Evolutionary conservation across 2,888 invertebrate genomes (phyloP), one percentile per base, ranked within the genome.

Genomic region (Polydrusus cervinus): DNA sequence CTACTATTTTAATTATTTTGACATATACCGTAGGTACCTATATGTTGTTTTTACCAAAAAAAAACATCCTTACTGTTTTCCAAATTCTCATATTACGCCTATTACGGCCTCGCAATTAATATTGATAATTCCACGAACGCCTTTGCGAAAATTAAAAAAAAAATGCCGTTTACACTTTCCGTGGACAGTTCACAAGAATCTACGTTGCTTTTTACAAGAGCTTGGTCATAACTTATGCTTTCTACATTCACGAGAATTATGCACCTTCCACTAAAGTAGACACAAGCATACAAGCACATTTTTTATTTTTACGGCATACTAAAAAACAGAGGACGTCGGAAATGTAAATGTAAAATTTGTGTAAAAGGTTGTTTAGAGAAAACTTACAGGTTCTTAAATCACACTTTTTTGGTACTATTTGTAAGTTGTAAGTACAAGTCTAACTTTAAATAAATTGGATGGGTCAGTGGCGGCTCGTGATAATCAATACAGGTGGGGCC

Each of bases 101-200:
- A 25, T 1, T 25, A 5, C 3, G 25, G 25, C 25, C 25, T 25
- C 25, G 25, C 25, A 5, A 5, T 25, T 25, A 3, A 25, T 25
- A 5, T 25, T 5, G 25, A 5, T 25, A 25, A 25, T 25, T 25
- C 25, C 25, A 55, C n/a, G 14, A 8, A 62, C 64, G 71, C 43
- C 53, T n/a, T 53, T 71, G 64, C 14, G 40, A 11, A 61, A 49
- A 47, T 61, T 53, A n/a, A 25, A 38, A 61, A 53, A 66, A 72
- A 60, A 25, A 61, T 38, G 53, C 61, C 68, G 62, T 68, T 74
- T 68, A 68, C 68, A 62, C 62, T 68, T 74, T 40, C 18, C 68
- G 62, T 64, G 64, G 68, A 74, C 73, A 68, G 68, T 74, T 62
- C 62, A 68, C 73, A 68, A 74, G 73, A 74, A 68, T 68, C 45